Conservation (phyloP, 2,888 invertebrate genomes). For the Microchrysa polita region DNA sequence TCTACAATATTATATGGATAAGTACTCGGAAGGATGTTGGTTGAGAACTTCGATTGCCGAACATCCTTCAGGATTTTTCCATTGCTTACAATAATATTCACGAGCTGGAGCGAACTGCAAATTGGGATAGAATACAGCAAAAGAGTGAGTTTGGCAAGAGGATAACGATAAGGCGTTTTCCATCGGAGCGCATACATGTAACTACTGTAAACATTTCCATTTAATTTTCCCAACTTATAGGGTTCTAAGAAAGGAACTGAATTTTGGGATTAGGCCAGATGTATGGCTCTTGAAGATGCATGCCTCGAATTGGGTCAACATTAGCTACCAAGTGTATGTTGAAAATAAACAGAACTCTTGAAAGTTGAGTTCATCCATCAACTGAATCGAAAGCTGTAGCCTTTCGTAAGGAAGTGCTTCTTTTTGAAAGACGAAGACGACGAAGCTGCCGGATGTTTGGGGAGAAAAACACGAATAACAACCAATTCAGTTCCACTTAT, state of each 20-base stretch:
- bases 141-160: neutral
- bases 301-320: neutral
- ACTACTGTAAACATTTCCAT: neutral
- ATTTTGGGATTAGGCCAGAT: too few species aligned
- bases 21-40: neutral
- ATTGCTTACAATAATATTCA: neutral
- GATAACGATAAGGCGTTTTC: constrained; percentile 8
- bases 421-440: neutral
- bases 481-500: neutral
- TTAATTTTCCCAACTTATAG: too few species aligned
- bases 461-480: neutral
- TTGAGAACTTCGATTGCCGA: neutral
- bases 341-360: too few species aligned
- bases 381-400: too few species aligned
- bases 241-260: too few species aligned
- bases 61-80: neutral
- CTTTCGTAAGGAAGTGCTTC: neutral
- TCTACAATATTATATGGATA: constrained; percentile 1
- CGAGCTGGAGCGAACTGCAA: neutral
- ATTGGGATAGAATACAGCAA: too few species aligned
- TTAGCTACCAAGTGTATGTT: neutral
- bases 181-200: neutral
- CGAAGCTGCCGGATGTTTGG: neutral
- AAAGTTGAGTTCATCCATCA: too few species aligned
- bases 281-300: too few species aligned